Conservation (phyloP, 2,797 vertebrate genomes). For the Catamblyrhynchus diadema region DNA sequence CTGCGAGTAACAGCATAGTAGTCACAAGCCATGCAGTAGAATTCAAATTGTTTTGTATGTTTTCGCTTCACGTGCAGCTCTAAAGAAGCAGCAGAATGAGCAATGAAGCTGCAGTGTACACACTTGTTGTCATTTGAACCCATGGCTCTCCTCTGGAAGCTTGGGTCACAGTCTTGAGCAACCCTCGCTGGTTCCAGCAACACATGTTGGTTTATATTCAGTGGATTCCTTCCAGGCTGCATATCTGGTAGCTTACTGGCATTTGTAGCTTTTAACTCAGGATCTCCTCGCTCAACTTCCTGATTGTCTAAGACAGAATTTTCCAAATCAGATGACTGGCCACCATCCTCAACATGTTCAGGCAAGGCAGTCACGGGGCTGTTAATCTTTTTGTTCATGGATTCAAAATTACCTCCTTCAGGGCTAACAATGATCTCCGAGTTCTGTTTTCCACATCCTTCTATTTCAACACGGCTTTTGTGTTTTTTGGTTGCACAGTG, state of each 20-base stretch:
- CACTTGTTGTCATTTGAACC: slow-evolving; percentile 75
- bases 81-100: slow-evolving; percentile 87
- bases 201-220: background rate
- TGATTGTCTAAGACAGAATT: slow-evolving; percentile 18
- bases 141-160: slow-evolving; percentile 25
- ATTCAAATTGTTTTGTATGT: slow-evolving; percentile 93
- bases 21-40: slow-evolving; percentile 92
- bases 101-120: slow-evolving; percentile 84
- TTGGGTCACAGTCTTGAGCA: slow-evolving; percentile 3
- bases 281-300: slow-evolving; percentile 20
- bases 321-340: slow-evolving; percentile 14
- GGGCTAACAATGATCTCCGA: slow-evolving; percentile 69
- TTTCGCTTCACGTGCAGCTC: slow-evolving; percentile 90
- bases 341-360: slow-evolving; percentile 13
- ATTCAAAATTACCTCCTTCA: slow-evolving; percentile 65
- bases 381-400: slow-evolving; percentile 28
- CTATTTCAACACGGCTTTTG: slow-evolving; percentile 80
- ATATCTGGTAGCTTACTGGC: slow-evolving; percentile 1
- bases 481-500: slow-evolving; percentile 98
- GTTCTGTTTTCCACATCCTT: slow-evolving; percentile 67
- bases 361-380: background rate
- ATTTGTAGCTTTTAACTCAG: slow-evolving; percentile 25
- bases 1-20: slow-evolving; percentile 91
- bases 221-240: background rate
- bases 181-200: slow-evolving; percentile 10